Conservation (phyloP, 2,797 vertebrate species). For the Cichlasoma orientale region DNA sequence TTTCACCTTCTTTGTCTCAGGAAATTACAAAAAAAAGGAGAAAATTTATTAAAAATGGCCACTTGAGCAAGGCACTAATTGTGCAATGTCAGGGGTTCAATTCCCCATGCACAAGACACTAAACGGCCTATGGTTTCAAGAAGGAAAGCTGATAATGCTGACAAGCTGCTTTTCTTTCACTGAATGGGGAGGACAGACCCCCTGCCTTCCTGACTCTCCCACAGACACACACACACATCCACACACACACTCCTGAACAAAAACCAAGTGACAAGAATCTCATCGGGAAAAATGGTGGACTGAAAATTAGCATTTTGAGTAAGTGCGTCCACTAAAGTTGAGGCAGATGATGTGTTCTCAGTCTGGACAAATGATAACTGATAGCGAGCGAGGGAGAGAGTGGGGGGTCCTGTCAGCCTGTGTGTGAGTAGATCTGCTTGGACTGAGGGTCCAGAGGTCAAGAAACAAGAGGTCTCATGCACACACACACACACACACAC, state of each 20-base stretch:
- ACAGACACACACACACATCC: background rate
- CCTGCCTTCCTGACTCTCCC: slow-evolving; percentile 37
- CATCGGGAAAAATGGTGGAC: slow-evolving; percentile 58
- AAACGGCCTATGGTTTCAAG: slow-evolving; percentile 10
- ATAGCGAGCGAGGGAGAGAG: slow-evolving; percentile 41
- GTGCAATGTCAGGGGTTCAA: slow-evolving; percentile 1
- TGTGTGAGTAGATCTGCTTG: slow-evolving; percentile 60
- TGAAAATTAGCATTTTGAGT: slow-evolving; percentile 66
- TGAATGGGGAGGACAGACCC: slow-evolving; percentile 28
- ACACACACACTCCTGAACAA: slow-evolving; percentile 6
- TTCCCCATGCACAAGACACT: background rate
- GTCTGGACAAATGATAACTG: slow-evolving; percentile 64
- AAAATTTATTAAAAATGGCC: background rate
- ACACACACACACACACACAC: slow-evolving; percentile 34
- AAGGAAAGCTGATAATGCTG: slow-evolving; percentile 50
- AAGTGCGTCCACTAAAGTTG: slow-evolving; percentile 56
- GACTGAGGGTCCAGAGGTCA: slow-evolving; percentile 66
- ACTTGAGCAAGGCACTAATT: slow-evolving; percentile 13
- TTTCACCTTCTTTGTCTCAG: background rate
- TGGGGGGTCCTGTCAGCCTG: slow-evolving; percentile 73
- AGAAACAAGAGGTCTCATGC: slow-evolving; percentile 66
- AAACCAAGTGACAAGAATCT: slow-evolving; percentile 49
- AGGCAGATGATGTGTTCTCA: slow-evolving; percentile 60
- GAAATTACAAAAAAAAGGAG: background rate
- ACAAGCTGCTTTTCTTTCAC: slow-evolving; percentile 47